phyloP scores from a whole-genome alignment of 2,797 vertebrate species.

The Tolypeutes matacus region DNA sequence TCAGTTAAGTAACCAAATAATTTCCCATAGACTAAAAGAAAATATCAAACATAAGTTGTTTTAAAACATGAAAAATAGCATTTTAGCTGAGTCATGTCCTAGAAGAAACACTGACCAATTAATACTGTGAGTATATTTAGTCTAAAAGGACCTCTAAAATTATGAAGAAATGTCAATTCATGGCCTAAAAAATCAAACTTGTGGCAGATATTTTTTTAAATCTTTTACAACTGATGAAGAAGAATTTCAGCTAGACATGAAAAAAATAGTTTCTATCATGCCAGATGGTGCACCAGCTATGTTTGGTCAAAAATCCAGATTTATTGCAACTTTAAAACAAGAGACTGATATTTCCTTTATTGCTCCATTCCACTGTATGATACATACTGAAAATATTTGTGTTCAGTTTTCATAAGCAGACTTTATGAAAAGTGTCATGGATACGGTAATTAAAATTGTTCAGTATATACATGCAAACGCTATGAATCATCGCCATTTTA shows the following conservation, averaged over 20 bases:
- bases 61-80: neutral
- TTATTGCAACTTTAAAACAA: constrained; percentile 70
- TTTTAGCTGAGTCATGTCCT: neutral
- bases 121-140: neutral
- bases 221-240: constrained; percentile 41
- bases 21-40: neutral
- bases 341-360: constrained; percentile 62
- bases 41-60: neutral
- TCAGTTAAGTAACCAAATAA: neutral
- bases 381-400: constrained; percentile 66
- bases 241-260: constrained; percentile 41
- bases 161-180: neutral
- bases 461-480: neutral
- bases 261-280: constrained; percentile 23
- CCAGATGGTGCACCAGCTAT: constrained; percentile 68
- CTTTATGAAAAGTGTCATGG: constrained; percentile 9
- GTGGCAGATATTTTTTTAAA: constrained; percentile 10
- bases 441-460: constrained; percentile 21
- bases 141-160: neutral
- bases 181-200: neutral
- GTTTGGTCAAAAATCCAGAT: constrained; percentile 64
- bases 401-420: constrained; percentile 56
- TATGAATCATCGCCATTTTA: neutral
- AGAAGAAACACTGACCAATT: neutral
- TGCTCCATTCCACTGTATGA: constrained; percentile 30